Conservation (phyloP, 2,888 invertebrate species). For the Platycheirus albimanus region DNA sequence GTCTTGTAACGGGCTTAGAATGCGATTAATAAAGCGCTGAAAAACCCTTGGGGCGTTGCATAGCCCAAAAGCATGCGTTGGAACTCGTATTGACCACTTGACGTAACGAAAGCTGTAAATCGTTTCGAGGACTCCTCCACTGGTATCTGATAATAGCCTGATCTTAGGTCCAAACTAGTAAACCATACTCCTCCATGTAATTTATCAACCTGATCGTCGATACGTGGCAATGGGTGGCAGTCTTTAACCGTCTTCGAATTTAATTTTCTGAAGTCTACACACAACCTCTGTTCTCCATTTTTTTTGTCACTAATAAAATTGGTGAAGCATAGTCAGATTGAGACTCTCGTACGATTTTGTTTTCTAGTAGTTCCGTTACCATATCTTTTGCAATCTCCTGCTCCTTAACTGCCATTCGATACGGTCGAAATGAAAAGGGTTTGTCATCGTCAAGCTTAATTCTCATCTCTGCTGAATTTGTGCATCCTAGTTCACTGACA, state of each 20-base stretch:
- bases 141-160: conserved; percentile 13
- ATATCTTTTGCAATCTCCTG: neutral
- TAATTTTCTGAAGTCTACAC: conserved; percentile 10
- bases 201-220: conserved; percentile 12
- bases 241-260: conserved; percentile 9
- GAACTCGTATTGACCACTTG: conserved; percentile 21
- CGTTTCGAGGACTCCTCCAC: conserved; percentile 3
- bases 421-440: neutral
- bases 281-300: neutral
- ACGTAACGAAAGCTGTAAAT: conserved; percentile 5
- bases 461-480: neutral
- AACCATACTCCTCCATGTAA: conserved; percentile 2
- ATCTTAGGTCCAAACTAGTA: conserved; percentile 8
- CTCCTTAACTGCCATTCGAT: conserved; percentile 7
- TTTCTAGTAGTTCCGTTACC: neutral
- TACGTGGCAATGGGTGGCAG: neutral
- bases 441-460: neutral
- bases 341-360: neutral
- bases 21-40: conserved; percentile 15
- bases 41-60: neutral
- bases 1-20: neutral
- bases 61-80: conserved; percentile 5
- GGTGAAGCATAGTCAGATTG: conserved; percentile 15
- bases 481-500: neutral
- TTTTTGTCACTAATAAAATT: conserved; percentile 4